phyloP scores from a whole-genome alignment of 2,797 vertebrate genomes.

The Hemitrygon akajei region DNA sequence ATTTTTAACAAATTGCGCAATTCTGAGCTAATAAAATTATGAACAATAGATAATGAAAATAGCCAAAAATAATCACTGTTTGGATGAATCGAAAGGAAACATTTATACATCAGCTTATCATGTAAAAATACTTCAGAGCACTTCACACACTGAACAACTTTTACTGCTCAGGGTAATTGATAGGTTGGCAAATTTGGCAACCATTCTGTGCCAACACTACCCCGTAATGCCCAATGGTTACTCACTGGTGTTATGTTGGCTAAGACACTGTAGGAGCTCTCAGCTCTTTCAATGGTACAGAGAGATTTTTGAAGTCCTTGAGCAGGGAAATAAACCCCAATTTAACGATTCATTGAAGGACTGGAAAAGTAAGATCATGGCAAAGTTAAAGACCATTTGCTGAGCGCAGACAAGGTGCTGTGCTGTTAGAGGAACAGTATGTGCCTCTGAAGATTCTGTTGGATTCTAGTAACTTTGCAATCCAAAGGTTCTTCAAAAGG shows the following conservation, averaged over 20 bases:
- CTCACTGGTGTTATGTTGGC: neutral
- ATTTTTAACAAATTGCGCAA: no score
- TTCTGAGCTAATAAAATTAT: neutral
- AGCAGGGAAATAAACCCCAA: neutral
- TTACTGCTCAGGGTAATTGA: neutral
- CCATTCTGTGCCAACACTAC: neutral
- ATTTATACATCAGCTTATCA: neutral
- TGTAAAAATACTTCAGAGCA: neutral
- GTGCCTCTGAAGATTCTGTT: no score
- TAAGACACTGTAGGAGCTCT: neutral
- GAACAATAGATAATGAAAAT: neutral
- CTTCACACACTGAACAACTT: neutral
- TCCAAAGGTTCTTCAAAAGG: no score
- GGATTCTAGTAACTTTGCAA: no score
- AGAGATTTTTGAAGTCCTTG: neutral
- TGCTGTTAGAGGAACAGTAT: no score
- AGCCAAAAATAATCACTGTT: neutral
- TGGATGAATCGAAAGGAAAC: neutral
- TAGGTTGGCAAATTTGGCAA: slow-evolving; percentile 3
- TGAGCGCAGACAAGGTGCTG: neutral
- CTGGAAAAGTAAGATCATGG: neutral
- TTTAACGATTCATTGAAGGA: neutral
- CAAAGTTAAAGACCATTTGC: neutral
- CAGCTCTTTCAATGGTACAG: neutral
- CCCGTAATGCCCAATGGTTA: neutral